Percentiles rank a stretch among this genome's conserved stretches.
phyloP scores from a whole-genome alignment of 2,797 vertebrate genomes.

The Coregonus suidteri region DNA sequence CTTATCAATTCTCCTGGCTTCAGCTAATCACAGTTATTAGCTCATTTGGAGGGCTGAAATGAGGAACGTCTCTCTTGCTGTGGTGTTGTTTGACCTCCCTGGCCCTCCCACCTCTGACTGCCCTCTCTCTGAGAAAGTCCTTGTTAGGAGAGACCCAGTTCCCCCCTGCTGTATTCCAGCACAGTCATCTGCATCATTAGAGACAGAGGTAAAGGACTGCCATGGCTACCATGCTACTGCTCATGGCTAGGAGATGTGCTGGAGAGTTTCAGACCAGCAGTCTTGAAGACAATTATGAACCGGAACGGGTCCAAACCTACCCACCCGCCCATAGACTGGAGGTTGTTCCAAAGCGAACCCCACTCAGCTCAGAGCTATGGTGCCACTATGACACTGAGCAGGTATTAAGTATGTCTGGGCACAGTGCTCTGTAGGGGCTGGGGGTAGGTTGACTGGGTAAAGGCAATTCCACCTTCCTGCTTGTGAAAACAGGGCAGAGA shows the following conservation, averaged over 20 bases:
- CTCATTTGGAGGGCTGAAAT: slow-evolving; percentile 50
- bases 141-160: slow-evolving; percentile 66
- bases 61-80: slow-evolving; percentile 34
- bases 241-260: slow-evolving; percentile 15
- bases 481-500: slow-evolving; percentile 22
- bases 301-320: slow-evolving; percentile 33
- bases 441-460: slow-evolving; percentile 13
- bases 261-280: slow-evolving; percentile 36
- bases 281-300: slow-evolving; percentile 44
- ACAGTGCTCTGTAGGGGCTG: slow-evolving; percentile 19
- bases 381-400: slow-evolving; percentile 27
- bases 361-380: slow-evolving; percentile 29
- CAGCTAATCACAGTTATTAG: slow-evolving; percentile 72
- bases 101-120: slow-evolving; percentile 62
- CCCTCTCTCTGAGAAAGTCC: slow-evolving; percentile 61
- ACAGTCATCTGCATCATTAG: slow-evolving; percentile 66
- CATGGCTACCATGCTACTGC: slow-evolving; percentile 23
- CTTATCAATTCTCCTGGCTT: slow-evolving; percentile 43
- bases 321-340: not conserved
- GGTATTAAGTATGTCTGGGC: slow-evolving; percentile 37
- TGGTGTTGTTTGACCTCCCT: slow-evolving; percentile 57
- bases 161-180: slow-evolving; percentile 61
- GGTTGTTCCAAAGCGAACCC: slow-evolving; percentile 10
- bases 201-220: slow-evolving; percentile 44
- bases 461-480: slow-evolving; percentile 54